A percentile compares a stretch with the other conserved stretches of the same genome.
phyloP scores from a whole-genome alignment of 2,797 vertebrate genomes.

The Phalloptychus januarius region DNA sequence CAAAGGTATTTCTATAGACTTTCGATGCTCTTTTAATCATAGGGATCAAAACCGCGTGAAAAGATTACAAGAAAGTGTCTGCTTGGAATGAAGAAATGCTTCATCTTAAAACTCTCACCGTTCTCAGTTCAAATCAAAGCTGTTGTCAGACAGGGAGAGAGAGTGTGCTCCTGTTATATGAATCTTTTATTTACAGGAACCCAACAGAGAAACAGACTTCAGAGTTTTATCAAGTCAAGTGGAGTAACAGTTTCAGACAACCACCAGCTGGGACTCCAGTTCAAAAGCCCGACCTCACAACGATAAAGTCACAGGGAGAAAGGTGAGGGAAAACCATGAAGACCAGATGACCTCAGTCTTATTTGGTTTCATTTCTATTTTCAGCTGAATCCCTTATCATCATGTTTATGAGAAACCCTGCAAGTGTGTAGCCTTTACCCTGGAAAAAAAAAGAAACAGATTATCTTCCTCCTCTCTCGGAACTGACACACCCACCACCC shows the following conservation, averaged over 20 bases:
- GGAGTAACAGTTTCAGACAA: background rate
- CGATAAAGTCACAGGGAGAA: background rate
- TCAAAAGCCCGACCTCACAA: background rate
- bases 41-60: background rate
- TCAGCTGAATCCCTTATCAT: background rate
- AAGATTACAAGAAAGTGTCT: background rate
- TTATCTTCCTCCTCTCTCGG: constrained; percentile 27
- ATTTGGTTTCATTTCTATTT: constrained; percentile 12
- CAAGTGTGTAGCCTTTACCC: constrained; percentile 4
- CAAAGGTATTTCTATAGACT: background rate
- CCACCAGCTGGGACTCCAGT: background rate
- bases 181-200: constrained; percentile 17
- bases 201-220: background rate
- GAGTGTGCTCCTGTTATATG: background rate
- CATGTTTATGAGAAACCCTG: background rate
- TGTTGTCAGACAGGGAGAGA: background rate
- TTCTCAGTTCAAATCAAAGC: background rate
- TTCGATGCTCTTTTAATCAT: background rate
- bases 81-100: background rate
- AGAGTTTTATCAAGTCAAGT: background rate
- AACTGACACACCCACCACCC: constrained; percentile 68
- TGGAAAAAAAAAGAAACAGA: background rate
- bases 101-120: background rate
- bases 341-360: constrained; percentile 17
- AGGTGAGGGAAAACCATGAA: background rate